Base-by-base conservation (phyloP, 2,797 vertebrate species). In the Notamacropus eugenii region DNA sequence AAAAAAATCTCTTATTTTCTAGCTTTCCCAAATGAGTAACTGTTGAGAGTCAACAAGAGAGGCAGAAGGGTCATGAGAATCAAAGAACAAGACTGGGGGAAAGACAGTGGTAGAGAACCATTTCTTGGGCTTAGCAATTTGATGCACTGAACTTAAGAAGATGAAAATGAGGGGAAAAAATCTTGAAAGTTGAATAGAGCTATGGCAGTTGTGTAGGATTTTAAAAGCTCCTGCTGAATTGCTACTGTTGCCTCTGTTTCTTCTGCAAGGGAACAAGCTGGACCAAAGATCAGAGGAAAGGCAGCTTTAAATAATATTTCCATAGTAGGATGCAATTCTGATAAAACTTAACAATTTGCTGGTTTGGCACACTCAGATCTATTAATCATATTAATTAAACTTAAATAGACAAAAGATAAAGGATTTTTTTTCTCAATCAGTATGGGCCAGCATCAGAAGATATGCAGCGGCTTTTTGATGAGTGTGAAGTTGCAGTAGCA, bases 241-340 rank as follows among this genome's bases (percentile, higher is more conserved):
- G 50, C 67, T n/a, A 59, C 10, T 16, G 1, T 29, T 31, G n/a
- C 93, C 19, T 27, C 92, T 59, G 59, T 90, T 90, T 67, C 29
- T 46, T 90, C 93, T 87, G 52, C 6, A 87, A 87, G 22, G 40
- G n/a, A 82, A 54, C 57, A 91, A 58, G 74, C 0, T 40, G 46
- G 62, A 93, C 91, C 93, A 94, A 46, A 95, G 54, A 57, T 91
- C 90, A 50, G 67, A 97, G 74, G 90, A 31, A 93, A 94, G 95
- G 92, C 67, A 55, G 93, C 13, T 95, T 82, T 40, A 82, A 24
- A 40, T 82, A 87, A 46, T 11, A 87, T 87, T 50, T 87, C 74
- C 13, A 24, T 92, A 92, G 90, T 2, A 93, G 57, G 96, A 94
- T 92, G 91, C 50, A 50, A 87, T 87, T 46, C 28, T 34, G 93